Percentiles rank a stretch among this genome's conserved stretches.
These are phyloP conservation scores for Tyrannus savana DNA, from an alignment of 2,113 vertebrate genomes.

Conservation along the genomic window DNA sequence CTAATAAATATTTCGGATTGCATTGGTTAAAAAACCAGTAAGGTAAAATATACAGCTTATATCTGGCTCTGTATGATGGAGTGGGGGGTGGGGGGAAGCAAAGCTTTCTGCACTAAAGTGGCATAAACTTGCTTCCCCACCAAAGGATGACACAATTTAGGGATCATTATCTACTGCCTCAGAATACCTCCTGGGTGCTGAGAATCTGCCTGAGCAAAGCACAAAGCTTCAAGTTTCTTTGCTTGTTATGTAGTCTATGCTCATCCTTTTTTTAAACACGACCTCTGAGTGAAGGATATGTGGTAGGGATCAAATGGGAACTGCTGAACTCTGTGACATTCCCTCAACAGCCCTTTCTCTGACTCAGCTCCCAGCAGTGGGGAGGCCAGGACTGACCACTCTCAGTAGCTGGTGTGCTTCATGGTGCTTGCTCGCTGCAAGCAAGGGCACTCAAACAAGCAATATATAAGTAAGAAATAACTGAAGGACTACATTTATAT, in stretches of 20 bases:
- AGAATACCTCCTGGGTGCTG: not conserved
- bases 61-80: not conserved
- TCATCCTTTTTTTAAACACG: not conserved
- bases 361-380: not conserved
- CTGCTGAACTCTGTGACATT: not conserved
- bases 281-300: not conserved
- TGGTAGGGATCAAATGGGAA: not conserved
- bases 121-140: not conserved
- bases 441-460: not conserved
- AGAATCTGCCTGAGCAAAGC: not conserved
- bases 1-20: slow-evolving; percentile 26
- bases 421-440: not conserved
- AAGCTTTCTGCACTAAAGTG: not conserved
- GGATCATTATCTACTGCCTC: not conserved
- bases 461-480: not conserved
- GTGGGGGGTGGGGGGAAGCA: not conserved
- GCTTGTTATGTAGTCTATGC: not conserved
- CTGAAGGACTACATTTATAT: not conserved
- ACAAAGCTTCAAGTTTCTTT: not conserved
- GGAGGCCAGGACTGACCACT: not conserved
- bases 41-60: not conserved
- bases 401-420: not conserved
- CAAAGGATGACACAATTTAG: not conserved
- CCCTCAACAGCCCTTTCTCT: not conserved
- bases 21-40: not conserved